Evolutionary conservation across 2,888 invertebrate genomes (phyloP).

Genomic region (Coenonympha arcania): DNA sequence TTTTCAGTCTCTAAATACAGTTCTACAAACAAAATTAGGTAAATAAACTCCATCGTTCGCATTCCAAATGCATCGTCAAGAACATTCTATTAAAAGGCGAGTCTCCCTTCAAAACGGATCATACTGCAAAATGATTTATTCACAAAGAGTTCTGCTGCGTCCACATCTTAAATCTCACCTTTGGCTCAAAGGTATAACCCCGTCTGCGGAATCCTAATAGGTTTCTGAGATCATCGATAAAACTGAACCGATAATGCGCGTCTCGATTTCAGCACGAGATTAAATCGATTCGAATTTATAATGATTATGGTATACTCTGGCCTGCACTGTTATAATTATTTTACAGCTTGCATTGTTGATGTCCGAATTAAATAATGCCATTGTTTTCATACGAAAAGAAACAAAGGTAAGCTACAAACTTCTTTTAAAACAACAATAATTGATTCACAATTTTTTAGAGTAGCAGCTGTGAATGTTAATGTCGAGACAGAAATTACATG

Average conservation of each 20-base stretch:
- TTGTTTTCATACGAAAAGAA: no score
- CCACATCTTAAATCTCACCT: conserved; percentile 24
- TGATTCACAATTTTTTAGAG: no score
- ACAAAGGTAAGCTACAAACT: no score
- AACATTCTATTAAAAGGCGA: conserved; percentile 19
- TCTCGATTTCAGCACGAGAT: conserved; percentile 15
- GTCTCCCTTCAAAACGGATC: conserved; percentile 17
- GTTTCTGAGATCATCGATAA: conserved; percentile 23
- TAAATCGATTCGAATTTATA: conserved; percentile 10
- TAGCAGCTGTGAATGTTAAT: no score
- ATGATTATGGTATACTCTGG: background rate
- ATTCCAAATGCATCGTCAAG: background rate
- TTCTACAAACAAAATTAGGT: no score
- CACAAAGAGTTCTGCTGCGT: conserved; percentile 25
- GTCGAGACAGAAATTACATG: no score
- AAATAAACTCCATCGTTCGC: no score
- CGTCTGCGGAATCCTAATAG: conserved; percentile 23
- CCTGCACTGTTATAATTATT: background rate
- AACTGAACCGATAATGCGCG: conserved; percentile 17
- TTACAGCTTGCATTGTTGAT: background rate
- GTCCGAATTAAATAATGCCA: background rate
- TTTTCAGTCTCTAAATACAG: no score
- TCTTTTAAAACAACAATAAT: no score
- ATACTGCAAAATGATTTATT: conserved; percentile 19
- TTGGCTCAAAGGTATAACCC: conserved; percentile 25